Conservation (phyloP, 2,113 vertebrate species). For the Hemiscyllium ocellatum region DNA sequence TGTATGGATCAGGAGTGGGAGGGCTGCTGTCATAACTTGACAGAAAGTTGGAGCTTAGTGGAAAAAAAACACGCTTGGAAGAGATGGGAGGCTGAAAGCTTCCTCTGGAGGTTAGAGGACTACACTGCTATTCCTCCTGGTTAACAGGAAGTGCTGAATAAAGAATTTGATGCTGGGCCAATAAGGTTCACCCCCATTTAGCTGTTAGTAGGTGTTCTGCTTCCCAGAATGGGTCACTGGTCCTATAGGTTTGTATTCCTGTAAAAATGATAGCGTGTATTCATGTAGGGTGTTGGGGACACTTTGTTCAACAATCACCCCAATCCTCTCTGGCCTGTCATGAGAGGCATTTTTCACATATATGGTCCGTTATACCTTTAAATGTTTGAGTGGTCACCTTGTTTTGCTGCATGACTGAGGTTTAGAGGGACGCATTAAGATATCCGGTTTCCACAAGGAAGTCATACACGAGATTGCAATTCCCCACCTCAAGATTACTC, state of each 20-base stretch:
- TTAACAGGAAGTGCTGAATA: not conserved
- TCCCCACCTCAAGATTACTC: not conserved
- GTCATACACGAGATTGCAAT: not conserved
- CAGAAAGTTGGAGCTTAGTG: not conserved
- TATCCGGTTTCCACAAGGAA: not conserved
- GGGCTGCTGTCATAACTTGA: not conserved
- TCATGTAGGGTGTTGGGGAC: not conserved
- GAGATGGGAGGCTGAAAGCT: not conserved
- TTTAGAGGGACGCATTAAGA: not conserved
- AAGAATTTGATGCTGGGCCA: not conserved
- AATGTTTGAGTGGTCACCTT: too few relatives aligned
- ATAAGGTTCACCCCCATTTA: not conserved
- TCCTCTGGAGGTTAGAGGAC: not conserved
- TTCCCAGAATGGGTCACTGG: not conserved
- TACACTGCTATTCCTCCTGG: not conserved
- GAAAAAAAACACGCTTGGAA: not conserved
- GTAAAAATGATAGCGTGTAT: not conserved
- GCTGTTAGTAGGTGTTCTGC: not conserved
- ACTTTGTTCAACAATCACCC: not conserved
- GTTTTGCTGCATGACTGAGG: too few relatives aligned
- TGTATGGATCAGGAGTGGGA: too few relatives aligned
- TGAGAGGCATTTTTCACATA: not conserved
- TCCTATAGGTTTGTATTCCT: too few relatives aligned
- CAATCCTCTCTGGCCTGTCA: not conserved
- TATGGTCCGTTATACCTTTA: not conserved